Evolutionary conservation across 2,888 invertebrate species (phyloP).

Genomic region (Agrochola lychnidis): DNA sequence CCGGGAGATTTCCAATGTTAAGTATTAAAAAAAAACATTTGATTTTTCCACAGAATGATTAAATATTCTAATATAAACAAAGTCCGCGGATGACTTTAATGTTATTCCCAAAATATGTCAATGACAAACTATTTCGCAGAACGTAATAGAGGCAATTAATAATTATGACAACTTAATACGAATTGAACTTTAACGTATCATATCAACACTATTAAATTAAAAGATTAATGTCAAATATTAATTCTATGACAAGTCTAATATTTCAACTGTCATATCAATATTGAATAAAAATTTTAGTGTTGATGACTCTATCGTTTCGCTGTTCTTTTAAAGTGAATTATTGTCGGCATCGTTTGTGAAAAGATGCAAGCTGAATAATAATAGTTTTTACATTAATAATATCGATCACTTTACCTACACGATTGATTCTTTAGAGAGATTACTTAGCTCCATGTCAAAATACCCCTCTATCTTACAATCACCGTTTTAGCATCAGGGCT

Average conservation of each 20-base stretch:
- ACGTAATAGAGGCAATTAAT: constrained; percentile 52
- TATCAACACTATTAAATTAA: constrained; percentile 56
- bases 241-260: constrained; percentile 50
- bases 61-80: constrained; percentile 25
- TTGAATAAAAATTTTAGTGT: constrained; percentile 11
- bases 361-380: constrained; percentile 84
- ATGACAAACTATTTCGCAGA: constrained; percentile 53
- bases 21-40: neutral
- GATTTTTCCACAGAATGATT: constrained; percentile 20
- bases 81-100: constrained; percentile 19
- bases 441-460: constrained; percentile 43
- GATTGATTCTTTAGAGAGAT: constrained; percentile 70
- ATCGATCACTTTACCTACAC: constrained; percentile 75
- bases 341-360: constrained; percentile 86
- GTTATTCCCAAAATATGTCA: constrained; percentile 22
- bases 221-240: constrained; percentile 61
- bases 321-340: constrained; percentile 72
- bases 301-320: constrained; percentile 67
- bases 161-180: constrained; percentile 55
- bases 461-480: constrained; percentile 20
- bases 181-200: constrained; percentile 52
- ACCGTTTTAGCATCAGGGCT: constrained; percentile 9
- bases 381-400: constrained; percentile 76
- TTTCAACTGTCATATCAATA: constrained; percentile 47
- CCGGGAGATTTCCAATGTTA: constrained; percentile 33